Evolutionary conservation across 2,888 invertebrate genomes (phyloP).

Genomic region (Mesoligia furuncula): DNA sequence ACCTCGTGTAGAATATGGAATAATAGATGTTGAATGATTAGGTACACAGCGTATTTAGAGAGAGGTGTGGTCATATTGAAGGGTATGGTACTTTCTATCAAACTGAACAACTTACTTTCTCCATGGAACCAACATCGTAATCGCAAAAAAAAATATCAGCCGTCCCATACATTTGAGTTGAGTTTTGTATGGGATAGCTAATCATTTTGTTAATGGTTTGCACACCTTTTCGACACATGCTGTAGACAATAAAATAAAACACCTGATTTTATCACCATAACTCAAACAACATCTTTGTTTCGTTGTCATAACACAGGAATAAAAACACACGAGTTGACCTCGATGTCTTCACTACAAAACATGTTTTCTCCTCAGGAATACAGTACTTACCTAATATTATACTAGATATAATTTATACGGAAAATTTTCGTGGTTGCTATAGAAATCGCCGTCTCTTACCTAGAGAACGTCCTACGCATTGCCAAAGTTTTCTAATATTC

Average conservation of each 20-base stretch:
- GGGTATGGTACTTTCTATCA: background rate
- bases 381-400: conserved; percentile 3
- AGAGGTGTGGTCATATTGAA: background rate
- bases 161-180: background rate
- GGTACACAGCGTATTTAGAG: background rate
- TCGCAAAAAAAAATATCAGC: background rate
- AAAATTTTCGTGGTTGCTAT: conserved; percentile 10
- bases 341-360: conserved; percentile 28
- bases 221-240: background rate
- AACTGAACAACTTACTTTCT: background rate
- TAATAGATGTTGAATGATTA: background rate
- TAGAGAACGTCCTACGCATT: conserved; percentile 11
- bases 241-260: background rate
- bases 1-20: background rate
- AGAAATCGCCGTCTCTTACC: conserved; percentile 6
- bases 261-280: background rate
- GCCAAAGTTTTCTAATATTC: conserved; percentile 54
- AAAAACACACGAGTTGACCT: conserved; percentile 1
- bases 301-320: conserved; percentile 17
- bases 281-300: background rate
- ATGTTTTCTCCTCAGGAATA: conserved; percentile 29
- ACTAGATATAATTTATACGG: conserved; percentile 17
- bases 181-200: background rate
- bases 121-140: background rate
- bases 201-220: background rate